phyloP scores from a whole-genome alignment of 2,797 vertebrate genomes.

The Molothrus ater region DNA sequence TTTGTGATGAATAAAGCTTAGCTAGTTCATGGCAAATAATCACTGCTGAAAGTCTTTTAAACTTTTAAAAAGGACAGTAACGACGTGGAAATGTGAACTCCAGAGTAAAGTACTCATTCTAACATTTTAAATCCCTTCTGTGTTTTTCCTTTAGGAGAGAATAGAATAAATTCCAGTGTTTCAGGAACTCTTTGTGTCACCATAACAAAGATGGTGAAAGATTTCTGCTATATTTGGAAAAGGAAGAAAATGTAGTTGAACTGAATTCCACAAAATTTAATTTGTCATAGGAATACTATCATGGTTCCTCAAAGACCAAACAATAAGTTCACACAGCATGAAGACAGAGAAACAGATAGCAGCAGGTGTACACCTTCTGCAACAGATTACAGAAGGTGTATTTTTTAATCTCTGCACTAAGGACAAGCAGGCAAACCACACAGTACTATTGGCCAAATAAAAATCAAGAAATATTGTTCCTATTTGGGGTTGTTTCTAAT shows the following conservation, averaged over 20 bases:
- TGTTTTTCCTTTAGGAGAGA: not conserved
- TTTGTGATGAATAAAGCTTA: not conserved
- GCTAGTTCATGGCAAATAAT: not conserved
- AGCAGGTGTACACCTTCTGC: not conserved
- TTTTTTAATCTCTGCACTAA: not conserved
- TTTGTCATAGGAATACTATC: not conserved
- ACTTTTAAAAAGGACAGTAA: not conserved
- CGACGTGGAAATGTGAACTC: not conserved
- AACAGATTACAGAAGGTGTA: not conserved
- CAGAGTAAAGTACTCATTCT: not conserved
- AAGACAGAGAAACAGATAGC: not conserved
- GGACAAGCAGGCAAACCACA: not conserved
- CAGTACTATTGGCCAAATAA: not conserved
- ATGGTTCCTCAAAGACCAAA: not conserved
- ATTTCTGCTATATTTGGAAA: not conserved
- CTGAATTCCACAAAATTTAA: not conserved
- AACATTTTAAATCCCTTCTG: not conserved
- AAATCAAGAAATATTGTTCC: not conserved
- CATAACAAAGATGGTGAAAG: not conserved
- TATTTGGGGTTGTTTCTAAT: not conserved
- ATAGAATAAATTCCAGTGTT: not conserved
- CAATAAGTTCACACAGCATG: not conserved
- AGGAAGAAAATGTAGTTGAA: not conserved
- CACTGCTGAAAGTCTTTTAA: not conserved
- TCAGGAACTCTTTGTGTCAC: not conserved